Percentiles rank a stretch among this genome's conserved stretches.
These are phyloP conservation scores for Campoletis raptor DNA, from an alignment of 2,888 invertebrate genomes.

Conservation along the genomic window DNA sequence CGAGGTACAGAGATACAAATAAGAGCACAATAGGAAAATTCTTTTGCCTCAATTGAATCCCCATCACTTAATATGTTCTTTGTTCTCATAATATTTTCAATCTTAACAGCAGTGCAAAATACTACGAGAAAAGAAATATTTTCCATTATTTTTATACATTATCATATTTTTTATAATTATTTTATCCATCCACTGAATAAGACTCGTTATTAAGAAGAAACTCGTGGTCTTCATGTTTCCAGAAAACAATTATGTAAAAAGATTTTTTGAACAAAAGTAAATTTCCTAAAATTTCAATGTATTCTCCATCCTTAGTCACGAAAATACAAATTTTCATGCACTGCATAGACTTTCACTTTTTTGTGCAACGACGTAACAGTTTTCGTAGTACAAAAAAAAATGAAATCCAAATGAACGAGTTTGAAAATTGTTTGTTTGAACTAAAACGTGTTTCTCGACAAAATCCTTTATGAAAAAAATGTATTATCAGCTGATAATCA, in stretches of 20 bases:
- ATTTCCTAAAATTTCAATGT: background rate
- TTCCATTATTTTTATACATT: background rate
- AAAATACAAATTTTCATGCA: background rate
- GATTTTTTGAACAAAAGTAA: background rate
- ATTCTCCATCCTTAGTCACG: background rate
- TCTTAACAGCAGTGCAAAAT: background rate
- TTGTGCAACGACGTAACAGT: background rate
- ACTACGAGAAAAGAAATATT: background rate
- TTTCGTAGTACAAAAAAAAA: background rate
- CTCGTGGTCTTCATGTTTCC: background rate
- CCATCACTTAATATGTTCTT: background rate
- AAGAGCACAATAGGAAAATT: background rate
- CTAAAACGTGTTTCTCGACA: background rate
- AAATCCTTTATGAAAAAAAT: too few species aligned
- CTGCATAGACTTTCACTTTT: background rate
- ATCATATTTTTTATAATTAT: background rate
- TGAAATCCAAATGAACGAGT: background rate
- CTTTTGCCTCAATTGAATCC: background rate
- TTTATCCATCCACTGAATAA: background rate
- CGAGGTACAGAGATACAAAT: background rate
- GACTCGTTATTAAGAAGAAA: background rate
- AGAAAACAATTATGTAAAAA: background rate
- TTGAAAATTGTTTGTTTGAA: background rate
- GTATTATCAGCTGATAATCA: too few species aligned
- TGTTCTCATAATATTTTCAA: background rate